These are phyloP conservation scores for Harpalus rubripes DNA, from an alignment of 2,888 invertebrate species.

Conservation along the genomic window DNA sequence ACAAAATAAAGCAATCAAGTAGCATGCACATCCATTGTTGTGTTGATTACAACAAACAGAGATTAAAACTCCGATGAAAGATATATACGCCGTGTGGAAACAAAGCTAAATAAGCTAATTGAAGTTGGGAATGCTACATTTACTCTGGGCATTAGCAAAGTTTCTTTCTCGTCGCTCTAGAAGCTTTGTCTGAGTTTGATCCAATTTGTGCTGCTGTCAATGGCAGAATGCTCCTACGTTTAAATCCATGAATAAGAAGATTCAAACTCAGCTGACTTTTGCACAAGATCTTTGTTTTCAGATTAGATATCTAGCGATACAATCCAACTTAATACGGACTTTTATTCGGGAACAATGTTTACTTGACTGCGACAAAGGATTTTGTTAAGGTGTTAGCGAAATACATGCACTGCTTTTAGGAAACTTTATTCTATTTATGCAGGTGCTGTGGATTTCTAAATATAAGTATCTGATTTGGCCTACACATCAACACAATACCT, in stretches of 20 bases:
- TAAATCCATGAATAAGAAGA: slow-evolving; percentile 53
- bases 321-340: slow-evolving; percentile 41
- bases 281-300: slow-evolving; percentile 33
- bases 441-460: no score
- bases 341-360: slow-evolving; percentile 23
- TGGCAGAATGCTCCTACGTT: slow-evolving; percentile 19
- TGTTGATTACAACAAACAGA: neutral
- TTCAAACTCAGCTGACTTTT: slow-evolving; percentile 44
- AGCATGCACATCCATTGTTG: neutral
- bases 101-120: slow-evolving; percentile 41
- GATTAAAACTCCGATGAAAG: slow-evolving; percentile 29
- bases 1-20: neutral
- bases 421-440: no score
- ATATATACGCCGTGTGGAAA: slow-evolving; percentile 20
- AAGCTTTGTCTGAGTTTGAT: slow-evolving; percentile 53
- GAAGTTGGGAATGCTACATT: slow-evolving; percentile 43
- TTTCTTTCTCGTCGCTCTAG: slow-evolving; percentile 43
- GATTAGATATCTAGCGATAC: slow-evolving; percentile 33
- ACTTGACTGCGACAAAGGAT: neutral
- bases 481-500: no score
- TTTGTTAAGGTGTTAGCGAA: neutral
- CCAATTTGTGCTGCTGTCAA: slow-evolving; percentile 54
- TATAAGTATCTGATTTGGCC: no score
- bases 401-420: no score
- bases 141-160: slow-evolving; percentile 48